A percentile compares a stretch with the other conserved stretches of the same genome.
These are phyloP conservation scores for Cyclophora albipunctata DNA, from an alignment of 2,888 invertebrate species.

Conservation along the genomic window DNA sequence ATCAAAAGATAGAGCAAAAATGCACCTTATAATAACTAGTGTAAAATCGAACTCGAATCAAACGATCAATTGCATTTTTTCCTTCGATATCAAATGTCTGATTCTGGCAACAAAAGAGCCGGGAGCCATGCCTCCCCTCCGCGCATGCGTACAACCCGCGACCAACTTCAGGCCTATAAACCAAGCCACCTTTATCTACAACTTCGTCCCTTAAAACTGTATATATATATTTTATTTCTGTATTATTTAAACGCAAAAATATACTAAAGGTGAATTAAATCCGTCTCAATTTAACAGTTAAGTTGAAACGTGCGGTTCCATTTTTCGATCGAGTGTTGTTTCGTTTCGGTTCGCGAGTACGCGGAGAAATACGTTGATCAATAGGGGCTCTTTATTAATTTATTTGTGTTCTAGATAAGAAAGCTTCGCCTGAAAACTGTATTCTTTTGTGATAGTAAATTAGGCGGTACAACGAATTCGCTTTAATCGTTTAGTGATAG, in stretches of 20 bases:
- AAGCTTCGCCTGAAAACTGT: conserved; percentile 37
- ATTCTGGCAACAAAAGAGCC: conserved; percentile 59
- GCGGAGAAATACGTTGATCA: conserved; percentile 53
- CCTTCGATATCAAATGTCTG: conserved; percentile 48
- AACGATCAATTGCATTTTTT: conserved; percentile 27
- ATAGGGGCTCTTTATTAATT: conserved; percentile 65
- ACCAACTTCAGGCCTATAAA: conserved; percentile 54
- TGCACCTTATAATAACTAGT: conserved; percentile 35
- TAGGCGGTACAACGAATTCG: conserved; percentile 47
- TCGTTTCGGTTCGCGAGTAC: conserved; percentile 1
- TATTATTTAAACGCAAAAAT: conserved; percentile 49
- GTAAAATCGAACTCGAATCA: conserved; percentile 34
- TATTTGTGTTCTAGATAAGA: conserved; percentile 62
- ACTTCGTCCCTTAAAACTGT: conserved; percentile 63
- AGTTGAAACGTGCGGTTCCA: conserved; percentile 9
- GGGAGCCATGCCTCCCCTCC: conserved; percentile 52
- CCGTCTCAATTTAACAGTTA: conserved; percentile 47
- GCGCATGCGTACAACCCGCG: conserved; percentile 52
- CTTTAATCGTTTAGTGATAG: conserved; percentile 32
- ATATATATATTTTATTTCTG: conserved; percentile 65
- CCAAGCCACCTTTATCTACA: conserved; percentile 59
- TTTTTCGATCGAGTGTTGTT: conserved; percentile 8
- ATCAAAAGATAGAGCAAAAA: conserved; percentile 19
- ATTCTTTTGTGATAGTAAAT: conserved; percentile 41
- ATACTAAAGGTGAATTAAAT: conserved; percentile 54